Percentiles rank a stretch among this genome's conserved stretches.
These are phyloP conservation scores for Elephantulus edwardii DNA, from an alignment of 2,113 vertebrate genomes.

Conservation along the genomic window DNA sequence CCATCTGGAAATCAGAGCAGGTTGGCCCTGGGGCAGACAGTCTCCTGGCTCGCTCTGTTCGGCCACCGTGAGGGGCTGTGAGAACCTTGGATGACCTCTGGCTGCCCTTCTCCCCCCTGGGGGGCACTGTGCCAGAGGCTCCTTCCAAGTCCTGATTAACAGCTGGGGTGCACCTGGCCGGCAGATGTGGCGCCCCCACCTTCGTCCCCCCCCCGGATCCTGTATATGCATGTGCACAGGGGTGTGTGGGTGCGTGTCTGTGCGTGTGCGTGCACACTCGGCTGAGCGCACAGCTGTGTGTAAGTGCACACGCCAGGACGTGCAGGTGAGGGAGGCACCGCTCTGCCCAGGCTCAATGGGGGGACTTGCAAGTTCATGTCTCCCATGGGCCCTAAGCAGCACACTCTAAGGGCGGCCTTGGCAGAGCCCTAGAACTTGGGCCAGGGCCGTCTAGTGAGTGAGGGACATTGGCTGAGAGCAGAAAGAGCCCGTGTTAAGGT, in stretches of 20 bases:
- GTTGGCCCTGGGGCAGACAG: constrained; percentile 10
- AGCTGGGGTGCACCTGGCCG: constrained; percentile 75
- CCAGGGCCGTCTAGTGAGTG: not conserved
- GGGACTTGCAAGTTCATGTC: not conserved
- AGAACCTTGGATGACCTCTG: constrained; percentile 63
- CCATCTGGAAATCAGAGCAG: constrained; percentile 44
- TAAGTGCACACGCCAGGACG: no score
- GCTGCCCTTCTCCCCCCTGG: constrained; percentile 60
- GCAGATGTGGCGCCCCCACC: constrained; percentile 53
- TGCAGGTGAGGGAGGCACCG: not conserved
- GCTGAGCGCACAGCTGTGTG: no score
- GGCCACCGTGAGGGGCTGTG: constrained; percentile 42
- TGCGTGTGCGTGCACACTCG: not conserved
- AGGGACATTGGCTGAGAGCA: not conserved
- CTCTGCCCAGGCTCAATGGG: not conserved
- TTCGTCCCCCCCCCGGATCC: not conserved
- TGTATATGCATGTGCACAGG: not conserved
- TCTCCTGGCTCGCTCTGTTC: not conserved
- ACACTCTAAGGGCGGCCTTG: not conserved
- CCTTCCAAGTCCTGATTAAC: constrained; percentile 73
- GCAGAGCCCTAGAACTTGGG: not conserved
- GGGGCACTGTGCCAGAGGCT: not conserved
- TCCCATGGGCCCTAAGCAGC: not conserved
- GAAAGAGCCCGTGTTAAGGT: not conserved
- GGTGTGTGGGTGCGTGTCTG: accelerated